Percentiles rank a stretch among this genome's conserved stretches.
Conservation (phyloP, 2,888 invertebrate species). For the Xylophagus ater region DNA sequence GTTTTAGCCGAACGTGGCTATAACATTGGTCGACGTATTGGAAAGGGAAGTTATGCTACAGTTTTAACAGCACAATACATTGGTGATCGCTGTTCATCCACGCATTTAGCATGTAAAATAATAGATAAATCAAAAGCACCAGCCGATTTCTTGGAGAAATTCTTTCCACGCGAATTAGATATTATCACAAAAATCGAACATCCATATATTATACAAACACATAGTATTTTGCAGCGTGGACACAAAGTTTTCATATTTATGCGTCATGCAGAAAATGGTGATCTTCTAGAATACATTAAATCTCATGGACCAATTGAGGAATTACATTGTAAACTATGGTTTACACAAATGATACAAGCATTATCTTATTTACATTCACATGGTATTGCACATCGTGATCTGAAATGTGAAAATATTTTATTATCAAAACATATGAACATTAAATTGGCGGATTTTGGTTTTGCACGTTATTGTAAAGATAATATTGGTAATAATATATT, state of each 20-base stretch:
- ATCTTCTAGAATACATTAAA: constrained; percentile 73
- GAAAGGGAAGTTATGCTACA: too few relatives aligned
- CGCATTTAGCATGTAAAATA: constrained; percentile 78
- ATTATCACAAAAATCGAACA: constrained; percentile 81
- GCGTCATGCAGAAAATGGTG: constrained; percentile 85
- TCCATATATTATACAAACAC: constrained; percentile 81
- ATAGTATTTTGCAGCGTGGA: too few relatives aligned
- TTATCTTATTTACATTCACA: constrained; percentile 72
- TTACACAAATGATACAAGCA: constrained; percentile 73
- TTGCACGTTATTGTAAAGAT: constrained; percentile 71
- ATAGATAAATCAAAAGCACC: constrained; percentile 80
- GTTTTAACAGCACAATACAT: constrained; percentile 77
- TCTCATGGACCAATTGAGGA: constrained; percentile 66
- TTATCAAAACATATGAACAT: constrained; percentile 75
- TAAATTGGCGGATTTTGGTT: constrained; percentile 89
- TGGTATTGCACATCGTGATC: constrained; percentile 78
- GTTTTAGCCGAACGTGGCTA: constrained; percentile 78
- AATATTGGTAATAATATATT: constrained; percentile 59
- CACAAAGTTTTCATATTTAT: constrained; percentile 83
- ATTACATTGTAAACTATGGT: constrained; percentile 71
- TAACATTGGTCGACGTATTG: constrained; percentile 73
- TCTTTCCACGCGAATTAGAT: too few relatives aligned
- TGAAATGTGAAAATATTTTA: constrained; percentile 89
- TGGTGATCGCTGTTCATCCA: constrained; percentile 49
- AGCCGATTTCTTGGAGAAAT: too few relatives aligned